phyloP scores from a whole-genome alignment of 23 tunicate species.

The Trididemnum clinides region DNA sequence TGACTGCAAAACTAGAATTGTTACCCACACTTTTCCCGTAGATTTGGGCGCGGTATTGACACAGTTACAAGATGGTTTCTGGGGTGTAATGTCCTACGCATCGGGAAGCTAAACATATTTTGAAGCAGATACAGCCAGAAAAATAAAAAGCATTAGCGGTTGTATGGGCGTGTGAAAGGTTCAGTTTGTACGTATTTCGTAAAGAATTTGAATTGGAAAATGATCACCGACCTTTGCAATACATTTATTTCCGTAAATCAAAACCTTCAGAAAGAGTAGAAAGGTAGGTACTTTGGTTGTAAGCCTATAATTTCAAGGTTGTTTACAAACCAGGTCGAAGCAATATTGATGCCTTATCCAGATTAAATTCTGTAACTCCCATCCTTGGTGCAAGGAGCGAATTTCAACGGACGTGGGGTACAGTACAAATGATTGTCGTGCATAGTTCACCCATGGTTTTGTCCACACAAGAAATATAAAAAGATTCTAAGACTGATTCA shows the following conservation, averaged over 20 bases:
- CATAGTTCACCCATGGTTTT: neutral
- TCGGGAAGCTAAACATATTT: neutral
- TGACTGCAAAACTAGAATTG: neutral
- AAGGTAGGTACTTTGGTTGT: constrained; percentile 29
- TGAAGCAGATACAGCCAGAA: neutral
- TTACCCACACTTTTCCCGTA: constrained; percentile 5
- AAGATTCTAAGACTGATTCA: neutral
- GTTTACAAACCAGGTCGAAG: constrained; percentile 2
- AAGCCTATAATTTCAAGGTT: constrained; percentile 35
- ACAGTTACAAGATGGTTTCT: constrained; percentile 4
- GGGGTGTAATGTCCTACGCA: constrained; percentile 1
- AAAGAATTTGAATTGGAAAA: constrained; percentile 35
- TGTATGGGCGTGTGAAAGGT: constrained; percentile 38
- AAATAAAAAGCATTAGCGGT: neutral
- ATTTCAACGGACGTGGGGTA: neutral
- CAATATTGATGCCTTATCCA: constrained; percentile 39
- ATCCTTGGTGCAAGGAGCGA: neutral
- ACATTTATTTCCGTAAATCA: constrained; percentile 15
- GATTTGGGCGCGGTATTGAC: constrained; percentile 2
- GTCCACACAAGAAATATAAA: neutral
- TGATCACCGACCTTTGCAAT: constrained; percentile 9
- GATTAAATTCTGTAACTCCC: neutral
- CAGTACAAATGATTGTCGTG: neutral
- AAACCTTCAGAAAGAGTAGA: constrained; percentile 31
- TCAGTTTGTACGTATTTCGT: constrained; percentile 3